These are phyloP conservation scores for Bovichtus variegatus DNA, from an alignment of 2,797 vertebrate species.

Conservation along the genomic window DNA sequence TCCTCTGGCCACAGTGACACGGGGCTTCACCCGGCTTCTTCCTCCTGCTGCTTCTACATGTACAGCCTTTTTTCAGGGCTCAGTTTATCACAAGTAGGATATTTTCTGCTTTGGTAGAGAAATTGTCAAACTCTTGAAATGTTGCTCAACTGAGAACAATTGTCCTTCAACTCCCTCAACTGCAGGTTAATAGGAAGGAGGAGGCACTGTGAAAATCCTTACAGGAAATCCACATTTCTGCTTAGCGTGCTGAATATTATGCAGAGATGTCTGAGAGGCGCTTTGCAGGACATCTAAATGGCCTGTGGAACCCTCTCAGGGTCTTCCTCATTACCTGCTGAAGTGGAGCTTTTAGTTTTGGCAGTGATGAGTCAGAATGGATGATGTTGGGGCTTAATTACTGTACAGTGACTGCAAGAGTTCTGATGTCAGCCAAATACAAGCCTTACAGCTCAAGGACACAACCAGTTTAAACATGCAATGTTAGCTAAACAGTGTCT, in stretches of 20 bases:
- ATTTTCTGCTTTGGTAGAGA: slow-evolving; percentile 47
- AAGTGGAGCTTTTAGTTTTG: slow-evolving; percentile 65
- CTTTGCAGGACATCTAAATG: slow-evolving; percentile 36
- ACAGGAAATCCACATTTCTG: slow-evolving; percentile 70
- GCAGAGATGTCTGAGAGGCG: slow-evolving; percentile 44
- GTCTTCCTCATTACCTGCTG: slow-evolving; percentile 69
- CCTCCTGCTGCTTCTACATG: neutral
- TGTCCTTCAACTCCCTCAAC: slow-evolving; percentile 52
- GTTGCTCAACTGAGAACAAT: slow-evolving; percentile 33
- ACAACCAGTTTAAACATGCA: slow-evolving; percentile 58
- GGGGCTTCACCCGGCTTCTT: slow-evolving; percentile 16
- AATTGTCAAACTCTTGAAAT: slow-evolving; percentile 40
- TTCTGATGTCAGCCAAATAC: slow-evolving; percentile 58
- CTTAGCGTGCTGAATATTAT: slow-evolving; percentile 70
- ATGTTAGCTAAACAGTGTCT: slow-evolving; percentile 43
- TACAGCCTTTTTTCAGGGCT: neutral
- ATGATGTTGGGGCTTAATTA: slow-evolving; percentile 73
- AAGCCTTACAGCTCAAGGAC: slow-evolving; percentile 67
- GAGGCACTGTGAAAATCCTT: slow-evolving; percentile 61
- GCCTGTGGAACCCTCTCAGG: slow-evolving; percentile 53
- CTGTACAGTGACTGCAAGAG: slow-evolving; percentile 40
- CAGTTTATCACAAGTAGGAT: neutral
- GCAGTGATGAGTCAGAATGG: slow-evolving; percentile 70
- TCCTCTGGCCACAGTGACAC: slow-evolving; percentile 55
- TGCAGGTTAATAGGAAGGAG: slow-evolving; percentile 44